Conservation (phyloP, 1,140 invertebrate genomes). For the Lepidurus apus region DNA sequence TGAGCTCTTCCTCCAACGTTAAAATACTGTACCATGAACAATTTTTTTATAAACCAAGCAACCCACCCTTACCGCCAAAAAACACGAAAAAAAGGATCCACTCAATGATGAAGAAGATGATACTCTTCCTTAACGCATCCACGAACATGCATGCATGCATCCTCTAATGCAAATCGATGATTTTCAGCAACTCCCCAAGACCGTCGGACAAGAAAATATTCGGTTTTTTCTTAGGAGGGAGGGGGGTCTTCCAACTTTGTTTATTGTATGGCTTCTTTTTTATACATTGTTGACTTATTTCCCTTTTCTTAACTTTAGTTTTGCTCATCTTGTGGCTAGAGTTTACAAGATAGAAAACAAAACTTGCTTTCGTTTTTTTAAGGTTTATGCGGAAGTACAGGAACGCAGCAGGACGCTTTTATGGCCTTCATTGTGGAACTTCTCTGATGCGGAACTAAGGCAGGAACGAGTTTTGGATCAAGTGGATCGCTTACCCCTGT, state of each 20-base stretch:
- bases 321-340: not conserved
- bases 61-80: not conserved
- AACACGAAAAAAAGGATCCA: not conserved
- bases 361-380: not conserved
- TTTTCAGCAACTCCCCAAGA: not conserved
- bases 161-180: not conserved
- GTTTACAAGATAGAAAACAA: not conserved
- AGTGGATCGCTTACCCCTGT: not conserved
- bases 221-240: not conserved
- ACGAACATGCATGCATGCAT: not conserved
- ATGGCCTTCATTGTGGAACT: conserved; percentile 1
- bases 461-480: not conserved
- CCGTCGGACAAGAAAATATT: not conserved
- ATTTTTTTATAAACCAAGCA: not conserved
- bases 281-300: not conserved
- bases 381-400: not conserved
- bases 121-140: not conserved
- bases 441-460: not conserved
- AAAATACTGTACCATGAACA: not conserved
- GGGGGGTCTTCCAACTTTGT: not conserved
- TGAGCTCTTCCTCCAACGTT: not conserved
- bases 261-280: not conserved
- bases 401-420: conserved; percentile 6
- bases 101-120: not conserved
- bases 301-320: conserved; percentile 1